Percentiles rank a stretch among this genome's conserved stretches.
Conservation (phyloP, 2,888 invertebrate species). For the Rotaria macrura region DNA sequence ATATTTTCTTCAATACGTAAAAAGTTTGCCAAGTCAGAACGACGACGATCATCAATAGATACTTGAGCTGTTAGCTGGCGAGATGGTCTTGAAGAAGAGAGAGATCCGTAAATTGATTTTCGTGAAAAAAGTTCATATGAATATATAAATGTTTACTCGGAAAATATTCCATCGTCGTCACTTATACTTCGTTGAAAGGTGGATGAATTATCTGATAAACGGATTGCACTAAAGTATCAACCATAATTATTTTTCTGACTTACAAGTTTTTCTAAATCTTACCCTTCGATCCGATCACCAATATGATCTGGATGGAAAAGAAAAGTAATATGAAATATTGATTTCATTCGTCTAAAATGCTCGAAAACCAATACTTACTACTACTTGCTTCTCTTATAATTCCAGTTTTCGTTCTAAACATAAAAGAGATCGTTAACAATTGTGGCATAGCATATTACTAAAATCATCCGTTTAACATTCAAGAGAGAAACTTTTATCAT, state of each 20-base stretch:
- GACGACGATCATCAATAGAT: not conserved
- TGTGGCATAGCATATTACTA: too few relatives aligned
- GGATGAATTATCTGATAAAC: not conserved
- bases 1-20: not conserved
- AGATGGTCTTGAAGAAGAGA: not conserved
- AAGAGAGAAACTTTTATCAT: too few relatives aligned
- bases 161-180: not conserved
- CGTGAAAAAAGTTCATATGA: too few relatives aligned
- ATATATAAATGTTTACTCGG: not conserved
- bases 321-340: too few relatives aligned
- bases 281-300: not conserved
- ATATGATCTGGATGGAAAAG: not conserved
- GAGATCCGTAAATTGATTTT: too few relatives aligned
- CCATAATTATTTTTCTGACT: not conserved
- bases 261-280: not conserved
- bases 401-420: not conserved
- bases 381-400: not conserved
- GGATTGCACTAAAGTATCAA: not conserved
- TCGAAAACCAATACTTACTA: not conserved
- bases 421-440: too few relatives aligned
- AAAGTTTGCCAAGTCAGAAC: not conserved
- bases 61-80: not conserved
- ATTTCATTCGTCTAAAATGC: too few relatives aligned
- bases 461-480: too few relatives aligned
- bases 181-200: not conserved